A percentile compares a stretch with the other conserved stretches of the same genome.
These are phyloP conservation scores for Drosophila borborema DNA, from an alignment of 2,888 invertebrate genomes.

Conservation along the genomic window DNA sequence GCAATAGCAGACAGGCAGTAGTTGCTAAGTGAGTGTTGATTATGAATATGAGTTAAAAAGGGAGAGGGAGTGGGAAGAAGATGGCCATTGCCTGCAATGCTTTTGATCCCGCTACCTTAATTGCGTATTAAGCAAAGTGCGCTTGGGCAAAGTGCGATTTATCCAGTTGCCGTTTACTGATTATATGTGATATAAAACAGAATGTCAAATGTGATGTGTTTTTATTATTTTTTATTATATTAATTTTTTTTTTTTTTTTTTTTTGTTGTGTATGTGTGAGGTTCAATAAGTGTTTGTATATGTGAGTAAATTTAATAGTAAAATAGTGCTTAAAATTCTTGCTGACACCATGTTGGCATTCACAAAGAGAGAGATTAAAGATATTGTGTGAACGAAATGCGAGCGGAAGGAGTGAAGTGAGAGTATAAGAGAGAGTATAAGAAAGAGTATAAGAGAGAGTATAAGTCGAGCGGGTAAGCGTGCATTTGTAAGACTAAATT, in stretches of 20 bases:
- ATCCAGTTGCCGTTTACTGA: no score
- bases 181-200: neutral
- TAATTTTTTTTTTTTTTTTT: neutral
- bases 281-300: neutral
- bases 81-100: neutral
- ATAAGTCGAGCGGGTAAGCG: conserved; percentile 2
- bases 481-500: neutral
- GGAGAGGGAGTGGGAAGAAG: neutral
- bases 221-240: neutral
- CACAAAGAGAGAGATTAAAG: neutral
- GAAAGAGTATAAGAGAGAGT: neutral
- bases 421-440: neutral
- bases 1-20: neutral
- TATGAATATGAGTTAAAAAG: no score
- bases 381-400: neutral
- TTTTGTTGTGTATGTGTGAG: neutral
- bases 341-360: neutral
- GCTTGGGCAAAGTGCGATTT: neutral
- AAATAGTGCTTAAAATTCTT: neutral
- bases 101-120: conserved; percentile 1
- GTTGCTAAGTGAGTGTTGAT: neutral
- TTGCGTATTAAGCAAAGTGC: neutral
- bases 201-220: neutral
- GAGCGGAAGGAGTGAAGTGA: neutral
- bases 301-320: neutral